Base-by-base conservation (phyloP, 2,888 invertebrate species). In the Melanargia galathea region DNA sequence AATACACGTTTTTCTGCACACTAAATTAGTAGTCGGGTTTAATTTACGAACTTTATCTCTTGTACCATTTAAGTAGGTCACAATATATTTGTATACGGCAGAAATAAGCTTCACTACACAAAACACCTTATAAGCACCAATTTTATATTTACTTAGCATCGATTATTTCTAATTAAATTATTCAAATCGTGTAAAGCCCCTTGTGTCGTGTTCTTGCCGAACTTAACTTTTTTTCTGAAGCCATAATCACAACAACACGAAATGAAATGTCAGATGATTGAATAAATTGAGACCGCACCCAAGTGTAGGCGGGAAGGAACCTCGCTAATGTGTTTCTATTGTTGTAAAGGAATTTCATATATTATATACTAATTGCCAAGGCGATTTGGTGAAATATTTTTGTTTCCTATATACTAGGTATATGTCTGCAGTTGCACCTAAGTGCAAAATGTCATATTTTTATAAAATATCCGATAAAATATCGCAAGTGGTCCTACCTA, bases 191-290 rank as follows among this genome's bases (percentile, higher is more conserved):
- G 40, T 45, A 38, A 30, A 26, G 56, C 38, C 46, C 3, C 24
- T 40, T 43, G 24, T 18, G 24, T 52, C 59, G 35, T 49, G 61
- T 64, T 59, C 45, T 16, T 48, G 5, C 48, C 13, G 30, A 48
- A 35, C 16, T 48, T 52, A 35, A 49, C 46, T 54, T 66, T 61
- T 61, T 65, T 65, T 59, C 33, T 54, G 40, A 46, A 26, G 26
- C 48, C 18, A 38, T 57, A 63, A 51, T 55, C 48, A 49, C 35
- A 48, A 61, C 51, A 58, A 56, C 60, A 55, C 43, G 49, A 60
- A 54, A 24, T 20, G 43, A 62, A 65, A 64, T 65, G 65, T 60
- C 56, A 57, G 40, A 66, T 33, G 63, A 64, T 65, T 62, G 30
- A 67, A 67, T 67, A 60, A 62, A 56, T 24, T 55, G 24, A 20